Conservation (phyloP, 2,797 vertebrate species). For the Euthynnus affinis region DNA sequence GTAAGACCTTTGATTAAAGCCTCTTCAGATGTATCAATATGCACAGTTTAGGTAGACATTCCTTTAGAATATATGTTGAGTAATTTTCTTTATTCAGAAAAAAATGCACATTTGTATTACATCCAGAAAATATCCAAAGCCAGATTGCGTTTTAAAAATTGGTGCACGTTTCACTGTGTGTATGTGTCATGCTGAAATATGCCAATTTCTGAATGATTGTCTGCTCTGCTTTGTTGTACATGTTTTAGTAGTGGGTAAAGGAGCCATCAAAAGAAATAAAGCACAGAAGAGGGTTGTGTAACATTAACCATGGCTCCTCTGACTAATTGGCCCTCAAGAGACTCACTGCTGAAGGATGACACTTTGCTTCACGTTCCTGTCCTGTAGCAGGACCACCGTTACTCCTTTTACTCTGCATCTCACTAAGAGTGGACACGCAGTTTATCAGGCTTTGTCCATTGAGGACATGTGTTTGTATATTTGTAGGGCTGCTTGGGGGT, state of each 20-base stretch:
- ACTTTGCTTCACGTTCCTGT: slow-evolving; percentile 50
- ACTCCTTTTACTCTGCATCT: slow-evolving; percentile 35
- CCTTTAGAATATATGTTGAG: neutral
- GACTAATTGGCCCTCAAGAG: slow-evolving; percentile 75
- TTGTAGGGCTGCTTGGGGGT: neutral
- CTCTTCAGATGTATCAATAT: slow-evolving; percentile 42
- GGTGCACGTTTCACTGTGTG: neutral
- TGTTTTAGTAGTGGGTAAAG: slow-evolving; percentile 49
- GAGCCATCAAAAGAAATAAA: slow-evolving; percentile 63
- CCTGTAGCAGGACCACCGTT: slow-evolving; percentile 44
- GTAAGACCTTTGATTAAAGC: slow-evolving; percentile 65
- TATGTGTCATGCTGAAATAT: slow-evolving; percentile 18
- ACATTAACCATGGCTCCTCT: slow-evolving; percentile 56
- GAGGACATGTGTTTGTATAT: slow-evolving; percentile 30
- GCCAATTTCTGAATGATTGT: slow-evolving; percentile 25
- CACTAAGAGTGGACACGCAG: slow-evolving; percentile 8
- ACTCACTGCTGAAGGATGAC: slow-evolving; percentile 47
- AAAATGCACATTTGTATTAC: neutral
- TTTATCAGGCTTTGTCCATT: slow-evolving; percentile 31
- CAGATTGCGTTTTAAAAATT: neutral
- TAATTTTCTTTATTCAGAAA: slow-evolving; percentile 1
- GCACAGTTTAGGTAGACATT: slow-evolving; percentile 14
- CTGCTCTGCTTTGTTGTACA: slow-evolving; percentile 45
- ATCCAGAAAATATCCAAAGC: neutral
- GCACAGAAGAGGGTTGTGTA: slow-evolving; percentile 47